Conservation (phyloP, 2,888 invertebrate species). For the Pseudanteris insignis region DNA sequence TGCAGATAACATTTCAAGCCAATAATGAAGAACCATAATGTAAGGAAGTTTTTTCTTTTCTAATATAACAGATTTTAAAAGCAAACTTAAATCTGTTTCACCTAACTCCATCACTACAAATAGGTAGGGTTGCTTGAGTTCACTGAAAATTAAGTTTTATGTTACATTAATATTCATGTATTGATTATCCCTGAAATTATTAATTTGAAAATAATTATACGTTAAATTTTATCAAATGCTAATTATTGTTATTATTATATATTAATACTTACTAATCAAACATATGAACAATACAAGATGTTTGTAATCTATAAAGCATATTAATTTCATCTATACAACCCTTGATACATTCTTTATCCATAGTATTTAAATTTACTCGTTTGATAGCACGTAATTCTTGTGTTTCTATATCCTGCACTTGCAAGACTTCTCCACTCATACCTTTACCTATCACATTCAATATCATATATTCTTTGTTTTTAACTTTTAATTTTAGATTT, state of each 20-base stretch:
- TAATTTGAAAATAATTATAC: no score
- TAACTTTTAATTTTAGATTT: conserved; percentile 72
- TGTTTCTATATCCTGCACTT: conserved; percentile 74
- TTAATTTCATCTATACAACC: conserved; percentile 91
- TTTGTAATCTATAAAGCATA: conserved; percentile 81
- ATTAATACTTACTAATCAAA: conserved; percentile 81
- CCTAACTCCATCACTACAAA: conserved; percentile 93
- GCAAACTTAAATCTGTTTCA: conserved; percentile 85
- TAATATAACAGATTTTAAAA: conserved; percentile 70
- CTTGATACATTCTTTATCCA: conserved; percentile 76
- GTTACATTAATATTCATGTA: no score
- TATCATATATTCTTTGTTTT: conserved; percentile 77
- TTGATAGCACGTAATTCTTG: conserved; percentile 79
- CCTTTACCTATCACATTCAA: conserved; percentile 83
- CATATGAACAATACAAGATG: conserved; percentile 84
- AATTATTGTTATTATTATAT: no score
- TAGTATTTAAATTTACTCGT: conserved; percentile 79
- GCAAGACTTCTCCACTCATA: conserved; percentile 88
- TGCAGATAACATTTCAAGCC: conserved; percentile 92
- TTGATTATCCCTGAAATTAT: no score
- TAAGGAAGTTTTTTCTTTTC: conserved; percentile 53
- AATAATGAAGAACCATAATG: conserved; percentile 84
- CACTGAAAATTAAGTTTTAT: conserved; percentile 72
- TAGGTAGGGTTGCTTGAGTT: conserved; percentile 70
- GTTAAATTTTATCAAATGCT: no score